These are phyloP conservation scores for Penaeus vannamei DNA, from an alignment of 1,140 invertebrate genomes.

Conservation along the genomic window DNA sequence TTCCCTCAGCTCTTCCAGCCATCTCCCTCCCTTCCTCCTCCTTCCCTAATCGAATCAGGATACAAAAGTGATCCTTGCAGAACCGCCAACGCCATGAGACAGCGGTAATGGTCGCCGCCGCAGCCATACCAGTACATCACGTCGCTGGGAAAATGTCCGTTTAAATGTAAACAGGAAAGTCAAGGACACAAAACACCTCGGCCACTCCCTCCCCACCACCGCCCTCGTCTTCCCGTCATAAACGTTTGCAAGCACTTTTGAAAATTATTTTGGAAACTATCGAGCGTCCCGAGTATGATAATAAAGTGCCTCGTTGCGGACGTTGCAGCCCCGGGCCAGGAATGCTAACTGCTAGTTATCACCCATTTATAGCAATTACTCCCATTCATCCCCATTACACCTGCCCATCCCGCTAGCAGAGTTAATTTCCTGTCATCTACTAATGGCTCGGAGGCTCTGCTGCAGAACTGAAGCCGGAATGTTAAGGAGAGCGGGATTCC, in stretches of 20 bases:
- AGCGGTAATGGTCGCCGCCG: too few relatives aligned
- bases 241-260: slow-evolving; percentile 7
- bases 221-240: neutral
- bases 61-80: too few relatives aligned
- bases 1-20: neutral
- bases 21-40: neutral
- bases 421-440: slow-evolving; percentile 16
- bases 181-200: too few relatives aligned
- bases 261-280: neutral
- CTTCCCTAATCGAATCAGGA: neutral
- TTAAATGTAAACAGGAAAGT: too few relatives aligned
- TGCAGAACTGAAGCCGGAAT: too few relatives aligned
- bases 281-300: neutral
- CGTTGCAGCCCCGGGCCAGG: neutral
- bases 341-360: slow-evolving; percentile 43
- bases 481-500: too few relatives aligned
- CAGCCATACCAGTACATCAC: too few relatives aligned
- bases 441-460: neutral
- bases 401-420: neutral
- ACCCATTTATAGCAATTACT: slow-evolving; percentile 47
- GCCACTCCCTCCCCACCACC: too few relatives aligned
- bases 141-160: too few relatives aligned
- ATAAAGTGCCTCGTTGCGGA: slow-evolving; percentile 19
- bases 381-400: slow-evolving; percentile 41
- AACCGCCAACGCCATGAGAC: too few relatives aligned